A percentile compares a stretch with the other conserved stretches of the same genome.
Conservation (phyloP, 2,113 vertebrate species). For the Rhinoptilus africanus region DNA sequence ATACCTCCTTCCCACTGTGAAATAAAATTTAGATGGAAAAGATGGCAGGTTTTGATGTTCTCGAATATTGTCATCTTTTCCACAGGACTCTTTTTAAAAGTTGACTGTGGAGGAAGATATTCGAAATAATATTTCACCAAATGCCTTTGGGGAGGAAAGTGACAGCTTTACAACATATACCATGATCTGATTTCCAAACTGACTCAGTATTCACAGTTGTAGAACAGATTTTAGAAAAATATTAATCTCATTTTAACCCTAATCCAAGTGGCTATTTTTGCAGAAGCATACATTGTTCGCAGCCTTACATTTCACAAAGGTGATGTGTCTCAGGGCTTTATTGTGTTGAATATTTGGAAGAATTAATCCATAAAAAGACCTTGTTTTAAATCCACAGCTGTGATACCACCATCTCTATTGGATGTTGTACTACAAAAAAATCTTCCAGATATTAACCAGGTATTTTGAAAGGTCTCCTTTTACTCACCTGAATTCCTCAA, state of each 20-base stretch:
- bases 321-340: neutral
- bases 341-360: neutral
- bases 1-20: constrained; percentile 17
- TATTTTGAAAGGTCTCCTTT: neutral
- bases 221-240: neutral
- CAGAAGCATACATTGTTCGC: neutral
- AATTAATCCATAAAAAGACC: neutral
- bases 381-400: neutral
- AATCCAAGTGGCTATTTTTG: neutral
- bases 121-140: constrained; percentile 16
- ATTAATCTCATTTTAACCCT: neutral
- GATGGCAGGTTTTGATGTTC: neutral
- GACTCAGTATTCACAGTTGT: neutral
- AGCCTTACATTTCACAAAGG: neutral
- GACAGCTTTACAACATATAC: neutral
- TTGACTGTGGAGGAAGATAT: neutral
- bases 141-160: neutral
- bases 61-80: constrained; percentile 32
- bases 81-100: neutral
- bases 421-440: neutral
- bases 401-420: neutral
- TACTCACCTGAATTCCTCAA: neutral
- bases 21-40: constrained; percentile 20
- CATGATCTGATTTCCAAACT: neutral
- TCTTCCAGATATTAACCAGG: neutral